Conservation (phyloP, 2,888 invertebrate species). For the Drosophila peninsularis region DNA sequence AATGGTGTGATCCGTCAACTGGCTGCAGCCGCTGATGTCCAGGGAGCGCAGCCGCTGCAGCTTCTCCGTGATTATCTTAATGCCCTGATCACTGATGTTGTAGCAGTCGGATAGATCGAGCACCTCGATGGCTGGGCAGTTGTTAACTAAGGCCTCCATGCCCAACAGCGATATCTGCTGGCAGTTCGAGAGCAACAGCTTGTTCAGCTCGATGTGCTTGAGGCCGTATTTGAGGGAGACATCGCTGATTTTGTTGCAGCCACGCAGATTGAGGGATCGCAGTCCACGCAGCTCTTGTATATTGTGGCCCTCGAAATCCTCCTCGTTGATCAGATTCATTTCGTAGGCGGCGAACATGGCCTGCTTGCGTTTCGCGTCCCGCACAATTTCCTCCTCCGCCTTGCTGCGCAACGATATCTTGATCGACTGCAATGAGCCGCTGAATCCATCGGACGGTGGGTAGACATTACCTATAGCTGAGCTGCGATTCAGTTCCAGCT, state of each 20-base stretch:
- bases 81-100: conserved; percentile 88
- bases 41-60: conserved; percentile 82
- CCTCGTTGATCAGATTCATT: conserved; percentile 80
- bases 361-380: conserved; percentile 88
- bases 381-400: conserved; percentile 89
- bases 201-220: conserved; percentile 87
- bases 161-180: conserved; percentile 89
- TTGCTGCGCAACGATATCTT: conserved; percentile 88
- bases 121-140: conserved; percentile 89
- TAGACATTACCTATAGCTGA: conserved; percentile 71
- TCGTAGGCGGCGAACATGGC: conserved; percentile 88
- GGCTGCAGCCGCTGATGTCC: conserved; percentile 85
- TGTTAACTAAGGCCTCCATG: conserved; percentile 87
- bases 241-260: conserved; percentile 90
- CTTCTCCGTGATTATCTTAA: conserved; percentile 85
- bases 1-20: conserved; percentile 86
- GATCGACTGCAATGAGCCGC: conserved; percentile 63
- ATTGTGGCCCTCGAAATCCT: conserved; percentile 84
- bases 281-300: conserved; percentile 86
- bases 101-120: conserved; percentile 89
- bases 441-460: conserved; percentile 53
- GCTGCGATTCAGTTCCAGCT: conserved; percentile 50
- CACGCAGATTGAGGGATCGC: conserved; percentile 87
- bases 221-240: conserved; percentile 89
- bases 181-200: conserved; percentile 88